A percentile compares a stretch with the other conserved stretches of the same genome.
Conservation (phyloP, 2,113 vertebrate species). For the Channa maculata region DNA sequence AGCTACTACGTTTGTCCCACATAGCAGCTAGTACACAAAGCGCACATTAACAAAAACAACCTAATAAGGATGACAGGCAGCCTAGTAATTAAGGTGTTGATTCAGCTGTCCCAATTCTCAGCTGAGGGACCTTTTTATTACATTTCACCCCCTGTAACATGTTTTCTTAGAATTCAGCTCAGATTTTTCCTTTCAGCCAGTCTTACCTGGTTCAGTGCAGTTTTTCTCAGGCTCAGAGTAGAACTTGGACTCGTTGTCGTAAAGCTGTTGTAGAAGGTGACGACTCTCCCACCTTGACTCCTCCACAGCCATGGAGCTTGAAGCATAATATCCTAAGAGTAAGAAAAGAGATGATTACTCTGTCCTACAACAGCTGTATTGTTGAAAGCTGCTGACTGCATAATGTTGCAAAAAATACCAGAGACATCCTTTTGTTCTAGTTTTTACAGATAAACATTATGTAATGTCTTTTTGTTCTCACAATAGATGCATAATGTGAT, state of each 20-base stretch:
- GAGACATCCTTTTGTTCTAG: background rate
- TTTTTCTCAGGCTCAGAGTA: slow-evolving; percentile 84
- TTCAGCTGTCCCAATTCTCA: too few species aligned
- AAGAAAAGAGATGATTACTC: background rate
- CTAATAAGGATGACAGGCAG: too few species aligned
- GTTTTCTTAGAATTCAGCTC: background rate
- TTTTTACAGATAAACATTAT: background rate
- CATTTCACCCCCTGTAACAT: background rate
- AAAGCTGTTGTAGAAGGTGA: slow-evolving; percentile 85
- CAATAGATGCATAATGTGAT: background rate
- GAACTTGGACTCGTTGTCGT: slow-evolving; percentile 79
- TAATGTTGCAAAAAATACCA: background rate
- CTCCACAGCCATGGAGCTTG: slow-evolving; percentile 74
- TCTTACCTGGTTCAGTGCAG: slow-evolving; percentile 95
- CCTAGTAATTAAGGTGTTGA: too few species aligned
- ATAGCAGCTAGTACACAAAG: too few species aligned
- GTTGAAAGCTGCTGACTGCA: slow-evolving; percentile 14
- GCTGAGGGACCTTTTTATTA: too few species aligned
- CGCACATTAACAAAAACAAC: too few species aligned
- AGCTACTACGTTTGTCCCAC: too few species aligned
- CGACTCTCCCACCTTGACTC: slow-evolving; percentile 85
- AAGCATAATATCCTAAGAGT: slow-evolving; percentile 79
- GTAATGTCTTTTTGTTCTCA: background rate
- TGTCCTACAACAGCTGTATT: background rate
- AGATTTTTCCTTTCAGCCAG: background rate